A percentile compares a stretch with the other conserved stretches of the same genome.
Conservation (phyloP, 2,797 vertebrate species). For the Acestrorhynchus altus region DNA sequence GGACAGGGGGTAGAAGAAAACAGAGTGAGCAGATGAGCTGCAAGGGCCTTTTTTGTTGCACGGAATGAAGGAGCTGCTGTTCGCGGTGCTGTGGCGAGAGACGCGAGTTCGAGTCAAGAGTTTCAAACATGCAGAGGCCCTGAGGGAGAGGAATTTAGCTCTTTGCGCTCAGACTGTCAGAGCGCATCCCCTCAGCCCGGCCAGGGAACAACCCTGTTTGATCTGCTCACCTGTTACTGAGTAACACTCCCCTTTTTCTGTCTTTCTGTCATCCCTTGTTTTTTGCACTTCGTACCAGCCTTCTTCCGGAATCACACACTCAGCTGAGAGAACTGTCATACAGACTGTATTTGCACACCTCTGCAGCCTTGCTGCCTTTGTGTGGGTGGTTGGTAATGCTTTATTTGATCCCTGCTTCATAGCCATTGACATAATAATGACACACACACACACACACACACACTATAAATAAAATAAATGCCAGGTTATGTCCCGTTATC, state of each 20-base stretch:
- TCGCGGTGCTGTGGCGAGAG: slow-evolving; percentile 48
- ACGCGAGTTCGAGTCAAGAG: slow-evolving; percentile 23
- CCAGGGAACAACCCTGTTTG: slow-evolving; percentile 40
- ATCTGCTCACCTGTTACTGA: slow-evolving; percentile 53
- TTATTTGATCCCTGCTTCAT: too few species aligned
- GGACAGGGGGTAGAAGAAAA: slow-evolving; percentile 54
- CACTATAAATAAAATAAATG: too few species aligned
- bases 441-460: too few species aligned
- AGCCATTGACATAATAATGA: too few species aligned
- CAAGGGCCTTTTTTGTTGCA: neutral
- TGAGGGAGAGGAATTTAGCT: slow-evolving; percentile 25
- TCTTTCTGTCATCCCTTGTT: slow-evolving; percentile 2
- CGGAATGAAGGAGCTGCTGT: slow-evolving; percentile 57
- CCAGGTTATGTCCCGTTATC: too few species aligned
- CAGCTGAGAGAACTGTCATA: neutral
- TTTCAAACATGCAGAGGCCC: slow-evolving; percentile 38
- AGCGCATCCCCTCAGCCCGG: slow-evolving; percentile 21
- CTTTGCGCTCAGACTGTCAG: slow-evolving; percentile 30
- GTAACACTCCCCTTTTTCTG: neutral
- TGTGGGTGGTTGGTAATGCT: neutral
- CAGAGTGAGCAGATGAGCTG: slow-evolving; percentile 33
- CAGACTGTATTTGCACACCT: neutral
- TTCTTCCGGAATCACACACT: slow-evolving; percentile 3
- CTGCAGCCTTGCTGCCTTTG: neutral
- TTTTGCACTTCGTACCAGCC: neutral